phyloP scores from a whole-genome alignment of 2,113 vertebrate species.

The Tyrannus savana region DNA sequence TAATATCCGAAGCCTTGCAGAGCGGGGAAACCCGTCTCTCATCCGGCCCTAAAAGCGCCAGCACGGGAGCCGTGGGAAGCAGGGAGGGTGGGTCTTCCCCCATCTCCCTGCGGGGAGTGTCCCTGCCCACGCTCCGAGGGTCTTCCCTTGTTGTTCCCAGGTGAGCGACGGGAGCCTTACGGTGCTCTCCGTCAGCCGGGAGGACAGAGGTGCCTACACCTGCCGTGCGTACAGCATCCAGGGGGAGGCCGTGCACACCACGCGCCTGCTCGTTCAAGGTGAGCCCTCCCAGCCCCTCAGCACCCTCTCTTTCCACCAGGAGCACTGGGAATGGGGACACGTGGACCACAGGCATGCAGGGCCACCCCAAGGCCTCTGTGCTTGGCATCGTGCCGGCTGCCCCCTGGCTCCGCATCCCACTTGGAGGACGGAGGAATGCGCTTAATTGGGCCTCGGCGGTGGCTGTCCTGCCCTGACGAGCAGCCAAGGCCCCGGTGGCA shows the following conservation, averaged over 20 bases:
- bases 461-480: not conserved
- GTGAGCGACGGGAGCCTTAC: slow-evolving; percentile 93
- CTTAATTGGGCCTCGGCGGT: not conserved
- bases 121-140: not conserved
- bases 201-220: slow-evolving; percentile 95
- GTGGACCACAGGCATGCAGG: accelerated
- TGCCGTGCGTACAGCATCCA: slow-evolving; percentile 97
- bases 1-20: slow-evolving; percentile 29
- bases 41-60: not conserved
- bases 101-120: not conserved
- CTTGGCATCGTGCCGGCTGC: not conserved
- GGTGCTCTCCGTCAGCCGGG: slow-evolving; percentile 85
- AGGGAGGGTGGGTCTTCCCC: not conserved
- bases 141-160: slow-evolving; percentile 53
- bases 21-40: slow-evolving; percentile 41
- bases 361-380: not conserved
- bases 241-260: slow-evolving; percentile 95
- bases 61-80: not conserved
- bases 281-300: not conserved
- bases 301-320: not conserved
- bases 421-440: not conserved
- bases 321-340: not conserved
- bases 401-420: accelerated
- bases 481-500: not conserved
- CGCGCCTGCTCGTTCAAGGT: slow-evolving; percentile 97